phyloP scores from a whole-genome alignment of 2,113 vertebrate genomes.

The Chascanopsetta lugubris region DNA sequence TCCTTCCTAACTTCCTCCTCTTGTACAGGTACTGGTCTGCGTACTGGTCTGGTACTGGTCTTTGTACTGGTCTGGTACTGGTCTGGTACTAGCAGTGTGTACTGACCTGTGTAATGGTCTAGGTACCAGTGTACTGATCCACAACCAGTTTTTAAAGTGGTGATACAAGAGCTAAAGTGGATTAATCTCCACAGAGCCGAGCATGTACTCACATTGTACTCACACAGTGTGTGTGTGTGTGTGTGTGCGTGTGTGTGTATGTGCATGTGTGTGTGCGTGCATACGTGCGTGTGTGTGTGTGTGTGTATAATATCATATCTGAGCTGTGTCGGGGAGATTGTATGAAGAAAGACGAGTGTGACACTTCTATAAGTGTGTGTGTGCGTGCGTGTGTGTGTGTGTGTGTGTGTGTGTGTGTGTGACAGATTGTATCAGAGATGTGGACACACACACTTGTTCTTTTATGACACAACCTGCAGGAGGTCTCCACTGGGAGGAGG shows the following conservation, averaged over 20 bases:
- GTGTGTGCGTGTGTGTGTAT: constrained; percentile 30
- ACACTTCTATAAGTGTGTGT: constrained; percentile 30
- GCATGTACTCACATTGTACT: too few species aligned
- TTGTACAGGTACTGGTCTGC: too few species aligned
- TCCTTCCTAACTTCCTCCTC: too few species aligned
- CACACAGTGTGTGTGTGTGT: constrained; percentile 16
- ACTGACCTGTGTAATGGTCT: too few species aligned
- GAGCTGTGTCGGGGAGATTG: constrained; percentile 44
- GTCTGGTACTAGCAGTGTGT: too few species aligned
- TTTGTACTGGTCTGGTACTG: too few species aligned
- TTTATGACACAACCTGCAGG: constrained; percentile 50
- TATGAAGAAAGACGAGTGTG: constrained; percentile 45
- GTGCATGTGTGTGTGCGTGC: constrained; percentile 14
- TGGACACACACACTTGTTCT: constrained; percentile 59
- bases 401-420: constrained; percentile 42
- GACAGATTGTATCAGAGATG: constrained; percentile 52
- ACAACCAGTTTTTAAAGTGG: too few species aligned
- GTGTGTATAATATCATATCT: constrained; percentile 23
- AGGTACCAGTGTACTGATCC: too few species aligned
- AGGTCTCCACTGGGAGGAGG: constrained; percentile 41
- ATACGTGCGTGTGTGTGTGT: constrained; percentile 14
- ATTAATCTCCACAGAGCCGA: constrained; percentile 38
- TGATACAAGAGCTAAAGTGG: too few species aligned
- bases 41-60: too few species aligned
- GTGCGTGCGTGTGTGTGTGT: constrained; percentile 23